phyloP scores from a whole-genome alignment of 2,888 invertebrate species.

The Linnaemya vulpina region DNA sequence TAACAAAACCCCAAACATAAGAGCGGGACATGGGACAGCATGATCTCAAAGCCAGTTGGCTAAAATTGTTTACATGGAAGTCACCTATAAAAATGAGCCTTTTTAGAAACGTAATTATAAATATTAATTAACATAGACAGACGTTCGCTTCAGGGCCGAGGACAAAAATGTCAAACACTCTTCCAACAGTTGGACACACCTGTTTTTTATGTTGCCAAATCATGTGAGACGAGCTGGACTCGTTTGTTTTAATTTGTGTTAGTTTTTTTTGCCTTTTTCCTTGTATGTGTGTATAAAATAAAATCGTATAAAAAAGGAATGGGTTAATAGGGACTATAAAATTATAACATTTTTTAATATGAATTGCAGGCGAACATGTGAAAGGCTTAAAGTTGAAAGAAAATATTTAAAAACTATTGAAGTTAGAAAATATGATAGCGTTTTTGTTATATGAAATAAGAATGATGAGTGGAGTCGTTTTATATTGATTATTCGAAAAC shows the following conservation, averaged over 20 bases:
- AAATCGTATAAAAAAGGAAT: neutral
- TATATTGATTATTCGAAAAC: too few species aligned
- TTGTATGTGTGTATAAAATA: too few species aligned
- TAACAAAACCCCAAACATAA: neutral
- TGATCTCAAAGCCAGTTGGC: neutral
- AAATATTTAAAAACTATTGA: neutral
- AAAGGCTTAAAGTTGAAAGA: neutral
- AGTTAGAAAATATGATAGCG: neutral
- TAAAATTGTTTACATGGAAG: neutral
- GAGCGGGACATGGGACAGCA: neutral
- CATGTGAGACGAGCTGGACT: slow-evolving; percentile 5
- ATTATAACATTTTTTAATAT: slow-evolving; percentile 47
- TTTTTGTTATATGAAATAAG: too few species aligned
- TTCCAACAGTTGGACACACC: slow-evolving; percentile 25
- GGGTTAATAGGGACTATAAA: slow-evolving; percentile 7
- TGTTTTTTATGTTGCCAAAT: slow-evolving; percentile 1
- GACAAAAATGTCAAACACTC: slow-evolving; percentile 16
- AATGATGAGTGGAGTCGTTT: too few species aligned
- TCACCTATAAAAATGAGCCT: neutral
- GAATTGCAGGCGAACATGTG: slow-evolving; percentile 36
- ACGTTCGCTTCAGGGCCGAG: neutral
- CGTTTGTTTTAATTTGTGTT: neutral
- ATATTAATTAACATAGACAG: slow-evolving; percentile 47
- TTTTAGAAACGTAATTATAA: slow-evolving; percentile 43
- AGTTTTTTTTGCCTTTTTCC: too few species aligned